These are phyloP conservation scores for Mixornis gularis DNA, from an alignment of 2,113 vertebrate genomes.

Conservation along the genomic window DNA sequence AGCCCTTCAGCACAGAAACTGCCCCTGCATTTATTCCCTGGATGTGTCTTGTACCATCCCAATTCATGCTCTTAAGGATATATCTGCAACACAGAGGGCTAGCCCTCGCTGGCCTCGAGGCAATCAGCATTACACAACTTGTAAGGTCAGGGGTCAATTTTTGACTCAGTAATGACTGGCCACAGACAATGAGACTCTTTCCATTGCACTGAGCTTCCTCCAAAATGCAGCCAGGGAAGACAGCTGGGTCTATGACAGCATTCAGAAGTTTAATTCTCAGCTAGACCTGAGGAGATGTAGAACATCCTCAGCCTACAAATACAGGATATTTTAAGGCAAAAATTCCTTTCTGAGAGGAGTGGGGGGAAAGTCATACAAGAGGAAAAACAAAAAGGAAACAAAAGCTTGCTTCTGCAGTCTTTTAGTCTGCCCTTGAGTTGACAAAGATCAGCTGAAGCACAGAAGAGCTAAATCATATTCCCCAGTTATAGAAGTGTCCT, in stretches of 20 bases:
- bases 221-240: neutral
- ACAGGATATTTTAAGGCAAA: neutral
- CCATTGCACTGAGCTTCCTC: neutral
- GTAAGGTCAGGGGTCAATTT: neutral
- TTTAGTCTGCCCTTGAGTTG: neutral
- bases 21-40: neutral
- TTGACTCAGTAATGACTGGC: neutral
- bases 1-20: neutral
- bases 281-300: neutral
- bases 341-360: neutral
- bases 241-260: neutral
- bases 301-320: neutral
- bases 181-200: neutral
- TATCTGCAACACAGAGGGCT: neutral
- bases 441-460: neutral
- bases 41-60: neutral
- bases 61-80: neutral
- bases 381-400: neutral
- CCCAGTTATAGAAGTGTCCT: too few species aligned
- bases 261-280: neutral
- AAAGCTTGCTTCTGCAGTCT: neutral
- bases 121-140: neutral
- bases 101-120: neutral
- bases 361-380: fast-evolving
- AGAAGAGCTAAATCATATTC: neutral